Conservation (phyloP, 2,888 invertebrate genomes). For the Dusona sp. region DNA sequence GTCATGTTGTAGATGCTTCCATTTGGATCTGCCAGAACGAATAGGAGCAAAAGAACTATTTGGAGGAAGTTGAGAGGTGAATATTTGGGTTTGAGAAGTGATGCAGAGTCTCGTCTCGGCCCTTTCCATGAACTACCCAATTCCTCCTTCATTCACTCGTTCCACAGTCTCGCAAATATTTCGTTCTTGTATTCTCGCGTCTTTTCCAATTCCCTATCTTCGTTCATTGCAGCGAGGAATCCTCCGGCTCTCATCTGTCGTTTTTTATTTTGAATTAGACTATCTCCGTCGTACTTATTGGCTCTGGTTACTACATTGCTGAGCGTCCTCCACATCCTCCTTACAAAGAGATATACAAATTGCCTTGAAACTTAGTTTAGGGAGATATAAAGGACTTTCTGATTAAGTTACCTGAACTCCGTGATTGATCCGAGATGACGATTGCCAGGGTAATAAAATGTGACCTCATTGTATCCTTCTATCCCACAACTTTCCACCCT, state of each 20-base stretch:
- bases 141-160: constrained; percentile 57
- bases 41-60: constrained; percentile 56
- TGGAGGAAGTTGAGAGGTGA: constrained; percentile 45
- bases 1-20: constrained; percentile 17
- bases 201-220: not conserved
- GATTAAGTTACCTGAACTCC: constrained; percentile 82
- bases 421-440: constrained; percentile 82
- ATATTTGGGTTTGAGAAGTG: constrained; percentile 75
- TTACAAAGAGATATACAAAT: constrained; percentile 84
- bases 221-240: constrained; percentile 11
- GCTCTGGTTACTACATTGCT: constrained; percentile 25
- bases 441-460: constrained; percentile 74
- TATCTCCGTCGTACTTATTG: constrained; percentile 64
- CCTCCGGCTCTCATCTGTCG: constrained; percentile 11
- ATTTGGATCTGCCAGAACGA: constrained; percentile 16
- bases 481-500: not conserved
- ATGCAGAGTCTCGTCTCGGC: constrained; percentile 78
- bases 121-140: constrained; percentile 54
- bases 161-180: constrained; percentile 42
- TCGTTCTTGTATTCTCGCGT: constrained; percentile 15
- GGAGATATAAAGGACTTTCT: constrained; percentile 83
- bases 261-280: constrained; percentile 24
- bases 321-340: constrained; percentile 69
- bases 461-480: constrained; percentile 51
- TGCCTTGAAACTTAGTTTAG: constrained; percentile 84